A percentile compares a stretch with the other conserved stretches of the same genome.
Evolutionary conservation across 53 echinoderm and acorn worm genomes (phyloP).

Genomic region (Patiria pectinifera): DNA sequence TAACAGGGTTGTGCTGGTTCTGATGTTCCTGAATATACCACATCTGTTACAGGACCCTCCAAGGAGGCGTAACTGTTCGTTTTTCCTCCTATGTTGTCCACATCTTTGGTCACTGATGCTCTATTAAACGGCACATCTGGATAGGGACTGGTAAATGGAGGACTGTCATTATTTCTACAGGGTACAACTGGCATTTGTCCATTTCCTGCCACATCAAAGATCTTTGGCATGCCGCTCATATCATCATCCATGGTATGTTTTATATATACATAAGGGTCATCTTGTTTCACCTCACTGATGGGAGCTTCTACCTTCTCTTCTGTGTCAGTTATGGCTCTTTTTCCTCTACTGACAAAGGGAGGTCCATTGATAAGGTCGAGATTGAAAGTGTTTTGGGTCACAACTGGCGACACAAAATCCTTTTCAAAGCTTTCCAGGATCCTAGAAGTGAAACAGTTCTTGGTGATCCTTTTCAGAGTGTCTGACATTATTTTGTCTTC

Average conservation of each 20-base stretch:
- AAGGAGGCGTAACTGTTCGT: not conserved
- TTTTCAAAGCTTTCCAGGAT: constrained; percentile 23
- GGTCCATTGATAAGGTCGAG: not conserved
- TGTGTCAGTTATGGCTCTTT: not conserved
- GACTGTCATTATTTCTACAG: not conserved
- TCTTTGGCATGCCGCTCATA: constrained; percentile 19
- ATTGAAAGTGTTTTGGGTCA: not conserved
- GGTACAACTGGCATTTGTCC: constrained; percentile 31
- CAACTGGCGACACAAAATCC: not conserved
- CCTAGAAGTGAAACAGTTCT: constrained; percentile 43
- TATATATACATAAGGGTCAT: not conserved
- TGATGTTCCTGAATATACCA: not conserved
- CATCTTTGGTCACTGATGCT: not conserved
- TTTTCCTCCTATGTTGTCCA: not conserved
- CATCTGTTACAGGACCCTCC: not conserved
- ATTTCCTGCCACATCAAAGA: constrained; percentile 25
- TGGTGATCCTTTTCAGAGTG: constrained; percentile 17
- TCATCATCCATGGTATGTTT: not conserved
- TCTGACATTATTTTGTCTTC: constrained; percentile 12
- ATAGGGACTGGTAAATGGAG: not conserved
- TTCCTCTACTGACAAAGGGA: not conserved
- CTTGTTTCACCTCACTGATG: not conserved
- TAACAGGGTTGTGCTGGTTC: not conserved
- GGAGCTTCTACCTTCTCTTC: not conserved
- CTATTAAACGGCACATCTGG: not conserved